A percentile compares a stretch with the other conserved stretches of the same genome.
These are phyloP conservation scores for Amazona finschi DNA, from an alignment of 2,797 vertebrate species.

Conservation along the genomic window DNA sequence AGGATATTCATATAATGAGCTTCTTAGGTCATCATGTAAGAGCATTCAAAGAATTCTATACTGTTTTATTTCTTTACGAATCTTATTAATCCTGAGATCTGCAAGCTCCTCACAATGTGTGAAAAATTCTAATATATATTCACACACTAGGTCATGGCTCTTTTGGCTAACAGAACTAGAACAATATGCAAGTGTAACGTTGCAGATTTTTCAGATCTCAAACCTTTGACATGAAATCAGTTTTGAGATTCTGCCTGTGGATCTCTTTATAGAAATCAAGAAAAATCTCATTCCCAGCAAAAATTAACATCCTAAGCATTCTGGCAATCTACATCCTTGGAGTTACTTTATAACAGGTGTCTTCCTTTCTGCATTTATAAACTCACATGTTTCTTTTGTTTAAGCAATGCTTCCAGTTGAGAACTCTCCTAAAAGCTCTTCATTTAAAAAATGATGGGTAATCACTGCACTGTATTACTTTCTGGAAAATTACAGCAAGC, in stretches of 20 bases:
- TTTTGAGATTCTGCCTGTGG: not conserved
- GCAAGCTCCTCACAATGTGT: not conserved
- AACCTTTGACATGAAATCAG: not conserved
- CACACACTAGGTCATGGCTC: not conserved
- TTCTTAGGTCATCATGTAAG: not conserved
- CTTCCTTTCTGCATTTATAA: not conserved
- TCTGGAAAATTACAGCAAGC: not conserved
- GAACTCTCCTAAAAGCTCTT: not conserved
- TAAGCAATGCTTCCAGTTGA: not conserved
- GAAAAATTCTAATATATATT: not conserved
- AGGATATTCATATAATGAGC: not conserved
- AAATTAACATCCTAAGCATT: not conserved
- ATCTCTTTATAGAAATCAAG: not conserved
- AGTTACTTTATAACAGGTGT: not conserved
- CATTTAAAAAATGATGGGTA: not conserved
- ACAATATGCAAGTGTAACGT: not conserved
- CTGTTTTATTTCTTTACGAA: not conserved
- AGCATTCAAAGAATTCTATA: not conserved
- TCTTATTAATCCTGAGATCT: not conserved
- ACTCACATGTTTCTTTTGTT: not conserved
- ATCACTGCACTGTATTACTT: not conserved
- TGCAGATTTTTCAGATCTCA: not conserved
- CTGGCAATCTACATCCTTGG: not conserved
- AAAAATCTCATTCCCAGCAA: not conserved
- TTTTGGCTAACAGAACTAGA: not conserved